phyloP scores from a whole-genome alignment of 2,888 invertebrate genomes.

The Phengaris alcon region DNA sequence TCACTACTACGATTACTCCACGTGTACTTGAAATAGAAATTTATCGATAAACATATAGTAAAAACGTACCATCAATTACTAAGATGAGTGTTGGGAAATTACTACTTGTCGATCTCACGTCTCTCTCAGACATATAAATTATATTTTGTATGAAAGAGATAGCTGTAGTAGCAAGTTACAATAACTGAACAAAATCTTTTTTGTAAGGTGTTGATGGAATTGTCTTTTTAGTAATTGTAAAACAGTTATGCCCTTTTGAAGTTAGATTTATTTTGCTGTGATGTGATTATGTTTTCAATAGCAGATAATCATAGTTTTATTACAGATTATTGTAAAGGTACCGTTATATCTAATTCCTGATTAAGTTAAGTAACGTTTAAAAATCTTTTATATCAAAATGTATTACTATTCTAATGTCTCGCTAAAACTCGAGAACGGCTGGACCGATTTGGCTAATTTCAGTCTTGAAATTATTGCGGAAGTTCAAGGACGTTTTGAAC shows the following conservation, averaged over 20 bases:
- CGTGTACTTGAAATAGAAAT: constrained; percentile 31
- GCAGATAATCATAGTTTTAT: too few species aligned
- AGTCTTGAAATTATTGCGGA: too few species aligned
- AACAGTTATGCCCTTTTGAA: constrained; percentile 22
- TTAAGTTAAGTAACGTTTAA: too few species aligned
- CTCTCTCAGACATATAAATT: constrained; percentile 40
- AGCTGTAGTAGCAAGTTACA: constrained; percentile 24
- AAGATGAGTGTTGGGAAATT: constrained; percentile 44
- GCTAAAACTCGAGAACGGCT: too few species aligned
- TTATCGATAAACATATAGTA: constrained; percentile 30
- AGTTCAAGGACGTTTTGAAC: too few species aligned
- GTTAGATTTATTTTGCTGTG: background rate
- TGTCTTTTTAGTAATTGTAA: constrained; percentile 25
- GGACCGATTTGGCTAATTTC: too few species aligned
- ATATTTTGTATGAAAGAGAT: constrained; percentile 18
- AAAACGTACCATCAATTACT: constrained; percentile 54
- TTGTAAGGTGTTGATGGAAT: constrained; percentile 42
- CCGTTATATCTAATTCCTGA: too few species aligned
- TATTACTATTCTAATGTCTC: too few species aligned
- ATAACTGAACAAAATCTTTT: constrained; percentile 45
- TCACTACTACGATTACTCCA: constrained; percentile 24
- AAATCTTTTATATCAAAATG: too few species aligned
- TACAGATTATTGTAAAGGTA: too few species aligned
- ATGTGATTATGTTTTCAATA: background rate
- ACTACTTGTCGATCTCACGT: constrained; percentile 44